Percentiles rank a stretch among this genome's conserved stretches.
These are phyloP conservation scores for Laterallus jamaicensis DNA, from an alignment of 2,113 vertebrate species.

Conservation along the genomic window DNA sequence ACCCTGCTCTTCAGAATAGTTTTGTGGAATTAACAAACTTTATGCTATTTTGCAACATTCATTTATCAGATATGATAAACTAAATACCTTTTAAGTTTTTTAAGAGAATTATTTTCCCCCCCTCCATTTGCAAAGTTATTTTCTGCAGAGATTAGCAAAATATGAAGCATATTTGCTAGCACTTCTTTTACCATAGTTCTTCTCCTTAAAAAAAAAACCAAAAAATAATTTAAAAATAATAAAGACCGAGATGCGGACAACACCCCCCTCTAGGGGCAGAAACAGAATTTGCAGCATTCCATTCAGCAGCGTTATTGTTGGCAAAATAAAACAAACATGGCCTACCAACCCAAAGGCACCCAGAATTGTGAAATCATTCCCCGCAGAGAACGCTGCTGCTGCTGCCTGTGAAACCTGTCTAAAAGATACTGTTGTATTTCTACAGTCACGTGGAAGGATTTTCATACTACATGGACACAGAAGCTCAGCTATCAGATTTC, in stretches of 20 bases:
- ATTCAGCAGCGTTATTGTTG: neutral
- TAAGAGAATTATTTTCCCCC: neutral
- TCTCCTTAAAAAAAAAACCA: neutral
- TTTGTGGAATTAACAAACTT: neutral
- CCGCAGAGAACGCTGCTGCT: neutral
- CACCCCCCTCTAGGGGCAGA: slow-evolving; percentile 52
- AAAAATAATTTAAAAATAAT: neutral
- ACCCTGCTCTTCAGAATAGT: neutral
- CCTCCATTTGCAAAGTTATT: neutral
- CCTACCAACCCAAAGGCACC: neutral
- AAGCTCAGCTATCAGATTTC: neutral
- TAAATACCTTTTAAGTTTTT: neutral
- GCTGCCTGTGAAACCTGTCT: neutral
- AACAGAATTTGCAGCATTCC: neutral
- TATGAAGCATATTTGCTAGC: neutral
- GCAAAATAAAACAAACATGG: neutral
- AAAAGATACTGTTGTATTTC: neutral
- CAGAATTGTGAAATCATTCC: neutral
- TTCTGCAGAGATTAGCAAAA: neutral
- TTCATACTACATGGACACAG: neutral
- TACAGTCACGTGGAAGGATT: neutral
- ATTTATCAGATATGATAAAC: neutral
- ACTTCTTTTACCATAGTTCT: neutral
- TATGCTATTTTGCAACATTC: neutral
- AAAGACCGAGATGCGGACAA: neutral